phyloP scores from a whole-genome alignment of 2,888 invertebrate species.

The Yponomeuta evonymella region DNA sequence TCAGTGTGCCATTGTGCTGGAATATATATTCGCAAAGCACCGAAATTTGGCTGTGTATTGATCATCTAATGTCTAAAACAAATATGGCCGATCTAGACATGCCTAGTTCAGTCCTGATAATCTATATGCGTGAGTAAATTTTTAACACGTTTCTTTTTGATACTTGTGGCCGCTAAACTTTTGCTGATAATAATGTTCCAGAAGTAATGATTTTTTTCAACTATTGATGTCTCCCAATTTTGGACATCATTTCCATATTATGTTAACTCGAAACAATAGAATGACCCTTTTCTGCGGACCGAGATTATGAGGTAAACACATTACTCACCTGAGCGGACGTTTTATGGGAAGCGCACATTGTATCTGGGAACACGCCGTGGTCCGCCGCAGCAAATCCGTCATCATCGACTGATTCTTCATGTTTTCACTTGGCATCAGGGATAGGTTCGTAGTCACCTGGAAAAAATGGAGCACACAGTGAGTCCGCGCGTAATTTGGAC shows the following conservation, averaged over 20 bases:
- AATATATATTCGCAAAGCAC: neutral
- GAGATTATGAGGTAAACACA: conserved; percentile 6
- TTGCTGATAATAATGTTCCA: neutral
- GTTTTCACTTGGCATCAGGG: neutral
- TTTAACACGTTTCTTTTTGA: neutral
- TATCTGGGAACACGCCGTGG: conserved; percentile 45
- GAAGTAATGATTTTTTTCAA: neutral
- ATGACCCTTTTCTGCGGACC: neutral
- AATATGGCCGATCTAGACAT: conserved; percentile 40
- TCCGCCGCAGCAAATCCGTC: conserved; percentile 28
- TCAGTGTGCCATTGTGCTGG: neutral
- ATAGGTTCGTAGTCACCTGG: conserved; percentile 31
- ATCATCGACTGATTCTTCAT: neutral
- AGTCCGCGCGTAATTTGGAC: conserved; percentile 12
- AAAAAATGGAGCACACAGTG: conserved; percentile 27
- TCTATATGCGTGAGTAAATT: conserved; percentile 17
- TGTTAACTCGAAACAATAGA: neutral
- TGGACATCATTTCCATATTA: neutral
- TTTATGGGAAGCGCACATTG: conserved; percentile 42
- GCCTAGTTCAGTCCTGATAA: conserved; percentile 22
- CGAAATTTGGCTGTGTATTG: conserved; percentile 26
- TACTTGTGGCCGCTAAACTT: neutral
- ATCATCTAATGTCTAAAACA: conserved; percentile 50
- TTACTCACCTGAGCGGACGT: conserved; percentile 49
- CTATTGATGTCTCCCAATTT: neutral